Conservation (phyloP, 1,140 invertebrate species). For the Anastatus disparis region DNA sequence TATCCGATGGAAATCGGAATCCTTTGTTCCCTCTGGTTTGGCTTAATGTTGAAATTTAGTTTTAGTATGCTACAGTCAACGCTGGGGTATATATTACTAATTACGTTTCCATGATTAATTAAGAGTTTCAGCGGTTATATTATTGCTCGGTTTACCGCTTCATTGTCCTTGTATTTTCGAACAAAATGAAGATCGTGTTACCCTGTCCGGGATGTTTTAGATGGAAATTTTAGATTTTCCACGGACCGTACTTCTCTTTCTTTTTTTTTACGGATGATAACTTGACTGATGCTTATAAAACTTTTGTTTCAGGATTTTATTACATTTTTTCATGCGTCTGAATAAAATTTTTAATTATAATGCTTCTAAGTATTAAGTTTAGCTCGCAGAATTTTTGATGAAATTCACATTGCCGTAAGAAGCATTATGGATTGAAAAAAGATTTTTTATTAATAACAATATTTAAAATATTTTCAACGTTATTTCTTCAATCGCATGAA, state of each 20-base stretch:
- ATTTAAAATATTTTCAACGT: no score
- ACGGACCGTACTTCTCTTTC: neutral
- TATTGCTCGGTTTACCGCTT: slow-evolving; percentile 5
- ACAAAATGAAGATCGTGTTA: no score
- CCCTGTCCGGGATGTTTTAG: no score
- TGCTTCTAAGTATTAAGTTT: no score
- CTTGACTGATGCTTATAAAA: neutral
- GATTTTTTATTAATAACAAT: no score
- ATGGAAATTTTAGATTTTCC: neutral
- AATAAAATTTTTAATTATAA: no score
- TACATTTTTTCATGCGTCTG: slow-evolving; percentile 14
- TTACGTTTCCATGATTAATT: slow-evolving; percentile 37
- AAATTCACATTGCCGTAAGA: no score
- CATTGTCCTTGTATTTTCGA: slow-evolving; percentile 11
- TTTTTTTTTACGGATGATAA: neutral
- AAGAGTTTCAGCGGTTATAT: neutral
- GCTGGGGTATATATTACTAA: slow-evolving; percentile 36
- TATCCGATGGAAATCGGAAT: slow-evolving; percentile 15
- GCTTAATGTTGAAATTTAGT: neutral
- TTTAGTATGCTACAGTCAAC: neutral
- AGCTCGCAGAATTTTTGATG: no score
- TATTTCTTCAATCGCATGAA: no score
- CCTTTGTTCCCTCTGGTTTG: slow-evolving; percentile 23
- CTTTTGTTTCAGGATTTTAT: neutral
- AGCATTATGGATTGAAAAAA: no score